Base-by-base conservation (phyloP, 1,140 invertebrate species). In the Adoxophyes honmai region DNA sequence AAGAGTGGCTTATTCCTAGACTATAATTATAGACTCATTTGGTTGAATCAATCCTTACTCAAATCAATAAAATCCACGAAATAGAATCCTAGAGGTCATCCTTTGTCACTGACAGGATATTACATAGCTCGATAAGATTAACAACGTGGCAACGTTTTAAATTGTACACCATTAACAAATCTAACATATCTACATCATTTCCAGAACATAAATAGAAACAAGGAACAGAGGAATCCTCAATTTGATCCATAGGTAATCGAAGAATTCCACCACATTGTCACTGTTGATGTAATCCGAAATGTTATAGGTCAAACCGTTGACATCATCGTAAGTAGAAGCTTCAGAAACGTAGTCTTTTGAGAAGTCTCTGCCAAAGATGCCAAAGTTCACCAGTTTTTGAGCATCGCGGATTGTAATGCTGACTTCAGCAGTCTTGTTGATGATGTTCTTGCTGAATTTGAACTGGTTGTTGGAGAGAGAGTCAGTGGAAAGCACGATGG, bases 101-200 rank as follows among this genome's bases (percentile, higher is more conserved):
- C n/a, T n/a, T n/a, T n/a, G n/a, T n/a, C n/a, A n/a, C n/a, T n/a
- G n/a, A n/a, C n/a, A n/a, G n/a, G n/a, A n/a, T n/a, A n/a, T n/a
- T n/a, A n/a, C n/a, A n/a, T n/a, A n/a, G n/a, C n/a, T n/a, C n/a
- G n/a, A n/a, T n/a, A n/a, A n/a, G n/a, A n/a, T n/a, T n/a, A n/a
- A n/a, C n/a, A n/a, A n/a, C n/a, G n/a, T n/a, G n/a, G n/a, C n/a
- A n/a, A n/a, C n/a, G n/a, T n/a, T n/a, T n/a, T n/a, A n/a, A n/a
- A n/a, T n/a, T n/a, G n/a, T n/a, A n/a, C n/a, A n/a, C n/a, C n/a
- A n/a, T n/a, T n/a, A n/a, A n/a, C n/a, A n/a, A n/a, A n/a, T n/a
- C n/a, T n/a, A n/a, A n/a, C n/a, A n/a, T n/a, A n/a, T 7, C 81
- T 75, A 83, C 70, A 89, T 75, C 83, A 88, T 87, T 68, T 89